Evolutionary conservation across 2,797 vertebrate genomes (phyloP).

Genomic region (Enteromius fasciolatus): DNA sequence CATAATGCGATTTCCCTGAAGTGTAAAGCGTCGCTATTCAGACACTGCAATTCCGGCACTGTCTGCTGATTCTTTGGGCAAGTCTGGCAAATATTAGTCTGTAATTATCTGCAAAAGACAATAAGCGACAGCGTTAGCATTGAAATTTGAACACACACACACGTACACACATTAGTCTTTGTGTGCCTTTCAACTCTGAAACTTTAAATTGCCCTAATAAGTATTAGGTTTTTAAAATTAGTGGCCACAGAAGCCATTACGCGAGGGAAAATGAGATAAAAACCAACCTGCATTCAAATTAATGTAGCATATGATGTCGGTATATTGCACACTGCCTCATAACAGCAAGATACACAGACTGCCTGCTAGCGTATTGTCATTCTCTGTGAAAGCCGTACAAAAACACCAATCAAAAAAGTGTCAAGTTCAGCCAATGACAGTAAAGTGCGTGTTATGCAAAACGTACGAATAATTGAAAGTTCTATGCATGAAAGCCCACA

Average conservation of each 20-base stretch:
- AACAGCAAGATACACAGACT: neutral
- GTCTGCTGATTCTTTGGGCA: constrained; percentile 22
- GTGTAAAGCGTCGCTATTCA: constrained; percentile 40
- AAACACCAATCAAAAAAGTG: constrained; percentile 54
- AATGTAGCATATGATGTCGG: constrained; percentile 39
- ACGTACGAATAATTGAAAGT: constrained; percentile 55
- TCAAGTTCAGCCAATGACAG: constrained; percentile 58
- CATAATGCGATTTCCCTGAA: constrained; percentile 46
- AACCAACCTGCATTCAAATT: constrained; percentile 34
- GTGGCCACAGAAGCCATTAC: constrained; percentile 19
- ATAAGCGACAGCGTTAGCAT: constrained; percentile 31
- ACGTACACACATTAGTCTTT: constrained; percentile 12
- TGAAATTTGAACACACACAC: constrained; percentile 28
- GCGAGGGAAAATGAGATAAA: constrained; percentile 24
- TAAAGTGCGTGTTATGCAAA: constrained; percentile 58
- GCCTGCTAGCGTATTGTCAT: constrained; percentile 37
- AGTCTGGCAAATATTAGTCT: constrained; percentile 54
- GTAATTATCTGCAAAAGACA: constrained; percentile 53
- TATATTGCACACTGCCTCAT: constrained; percentile 20
- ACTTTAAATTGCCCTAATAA: constrained; percentile 43
- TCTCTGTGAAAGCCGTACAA: constrained; percentile 16
- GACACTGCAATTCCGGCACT: constrained; percentile 33
- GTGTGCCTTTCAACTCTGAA: constrained; percentile 35
- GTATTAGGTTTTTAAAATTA: constrained; percentile 38
- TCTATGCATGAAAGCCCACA: constrained; percentile 46